Conservation (phyloP, 2,113 vertebrate species). For the Phasianus colchicus region DNA sequence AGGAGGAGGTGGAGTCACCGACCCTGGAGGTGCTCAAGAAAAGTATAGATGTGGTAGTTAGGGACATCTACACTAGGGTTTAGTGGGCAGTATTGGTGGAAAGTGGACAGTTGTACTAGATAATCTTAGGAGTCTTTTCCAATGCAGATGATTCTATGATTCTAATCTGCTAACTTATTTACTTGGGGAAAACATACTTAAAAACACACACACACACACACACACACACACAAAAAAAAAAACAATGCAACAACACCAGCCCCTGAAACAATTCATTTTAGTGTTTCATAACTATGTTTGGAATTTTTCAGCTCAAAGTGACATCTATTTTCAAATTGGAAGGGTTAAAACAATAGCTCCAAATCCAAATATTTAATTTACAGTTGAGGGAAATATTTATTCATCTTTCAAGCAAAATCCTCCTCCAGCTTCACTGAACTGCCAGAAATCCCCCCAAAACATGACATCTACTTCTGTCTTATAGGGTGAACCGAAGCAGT, state of each 20-base stretch:
- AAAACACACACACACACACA: not conserved
- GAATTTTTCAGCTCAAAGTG: slow-evolving; percentile 5
- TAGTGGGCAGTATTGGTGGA: no score
- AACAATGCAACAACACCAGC: not conserved
- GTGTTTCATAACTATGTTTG: not conserved
- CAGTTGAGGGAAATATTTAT: not conserved
- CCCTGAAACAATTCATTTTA: not conserved
- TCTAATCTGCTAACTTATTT: not conserved
- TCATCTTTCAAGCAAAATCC: not conserved
- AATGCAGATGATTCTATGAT: no score
- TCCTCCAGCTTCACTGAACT: not conserved
- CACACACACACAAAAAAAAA: not conserved
- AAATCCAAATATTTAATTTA: slow-evolving; percentile 27
- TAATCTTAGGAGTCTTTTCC: no score
- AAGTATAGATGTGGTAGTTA: no score
- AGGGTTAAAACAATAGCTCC: slow-evolving; percentile 14
- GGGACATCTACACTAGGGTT: no score
- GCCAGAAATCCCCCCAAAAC: not conserved
- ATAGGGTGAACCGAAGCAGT: not conserved
- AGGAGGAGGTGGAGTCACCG: no score
- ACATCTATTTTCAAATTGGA: not conserved
- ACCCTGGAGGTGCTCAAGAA: no score
- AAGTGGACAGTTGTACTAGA: no score
- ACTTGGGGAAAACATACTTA: not conserved
- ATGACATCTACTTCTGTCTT: not conserved